A percentile compares a stretch with the other conserved stretches of the same genome.
These are phyloP conservation scores for Calidris pygmaea DNA, from an alignment of 2,113 vertebrate genomes.

Conservation along the genomic window DNA sequence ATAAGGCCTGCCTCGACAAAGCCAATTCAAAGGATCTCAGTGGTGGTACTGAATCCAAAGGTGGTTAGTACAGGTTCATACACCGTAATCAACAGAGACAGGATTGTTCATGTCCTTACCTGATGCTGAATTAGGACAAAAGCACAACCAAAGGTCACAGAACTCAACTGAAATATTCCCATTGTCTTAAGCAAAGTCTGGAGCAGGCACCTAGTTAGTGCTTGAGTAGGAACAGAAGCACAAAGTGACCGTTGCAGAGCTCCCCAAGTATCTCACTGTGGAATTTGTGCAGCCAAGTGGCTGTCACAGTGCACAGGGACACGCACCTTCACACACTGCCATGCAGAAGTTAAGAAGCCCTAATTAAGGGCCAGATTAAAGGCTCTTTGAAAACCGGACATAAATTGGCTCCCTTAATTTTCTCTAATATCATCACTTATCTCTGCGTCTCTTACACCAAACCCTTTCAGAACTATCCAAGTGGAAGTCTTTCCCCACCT, in stretches of 20 bases:
- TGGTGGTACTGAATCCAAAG: neutral
- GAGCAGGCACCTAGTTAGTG: neutral
- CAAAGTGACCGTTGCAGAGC: neutral
- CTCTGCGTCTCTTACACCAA: neutral
- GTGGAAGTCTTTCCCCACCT: neutral
- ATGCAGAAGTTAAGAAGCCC: neutral
- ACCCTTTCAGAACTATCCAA: neutral
- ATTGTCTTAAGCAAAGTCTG: neutral
- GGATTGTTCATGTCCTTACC: neutral
- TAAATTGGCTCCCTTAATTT: neutral
- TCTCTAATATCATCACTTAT: neutral
- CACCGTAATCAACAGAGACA: neutral
- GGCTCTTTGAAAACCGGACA: neutral
- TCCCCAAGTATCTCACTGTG: accelerated
- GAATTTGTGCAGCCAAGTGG: neutral
- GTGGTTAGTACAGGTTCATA: neutral
- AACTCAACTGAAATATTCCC: neutral
- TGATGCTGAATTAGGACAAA: neutral
- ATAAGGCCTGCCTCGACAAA: neutral
- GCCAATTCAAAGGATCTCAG: neutral
- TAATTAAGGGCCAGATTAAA: neutral
- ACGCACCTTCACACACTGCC: accelerated
- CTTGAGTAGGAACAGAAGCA: neutral
- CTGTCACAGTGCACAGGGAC: neutral
- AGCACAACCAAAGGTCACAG: neutral